phyloP scores from a whole-genome alignment of 2,113 vertebrate species.

The Chaetodon trifascialis region DNA sequence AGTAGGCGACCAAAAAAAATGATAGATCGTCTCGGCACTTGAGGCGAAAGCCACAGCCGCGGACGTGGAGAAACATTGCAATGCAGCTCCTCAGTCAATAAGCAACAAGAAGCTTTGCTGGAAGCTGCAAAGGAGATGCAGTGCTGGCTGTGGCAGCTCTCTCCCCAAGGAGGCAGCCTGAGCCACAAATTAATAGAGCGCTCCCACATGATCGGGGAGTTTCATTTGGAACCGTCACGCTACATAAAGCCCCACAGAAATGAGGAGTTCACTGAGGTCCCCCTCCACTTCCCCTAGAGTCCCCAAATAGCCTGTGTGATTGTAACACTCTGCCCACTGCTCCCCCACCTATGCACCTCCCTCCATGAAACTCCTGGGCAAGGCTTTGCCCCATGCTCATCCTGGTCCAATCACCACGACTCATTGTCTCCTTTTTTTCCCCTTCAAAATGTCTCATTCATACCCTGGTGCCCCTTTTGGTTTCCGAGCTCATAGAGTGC shows the following conservation, averaged over 20 bases:
- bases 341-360: slow-evolving; percentile 36
- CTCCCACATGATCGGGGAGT: slow-evolving; percentile 72
- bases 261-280: slow-evolving; percentile 68
- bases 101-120: slow-evolving; percentile 59
- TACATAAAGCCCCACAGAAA: slow-evolving; percentile 76
- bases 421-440: slow-evolving; percentile 18
- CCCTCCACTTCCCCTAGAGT: slow-evolving; percentile 58
- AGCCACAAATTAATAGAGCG: slow-evolving; percentile 81
- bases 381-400: slow-evolving; percentile 25
- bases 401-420: slow-evolving; percentile 23
- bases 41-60: slow-evolving; percentile 45
- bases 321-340: slow-evolving; percentile 50
- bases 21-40: slow-evolving; percentile 67
- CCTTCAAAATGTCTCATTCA: neutral
- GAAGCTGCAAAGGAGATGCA: slow-evolving; percentile 45
- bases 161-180: slow-evolving; percentile 70
- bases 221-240: slow-evolving; percentile 80
- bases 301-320: slow-evolving; percentile 74
- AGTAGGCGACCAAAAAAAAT: slow-evolving; percentile 53
- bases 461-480: neutral
- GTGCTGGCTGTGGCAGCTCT: slow-evolving; percentile 50
- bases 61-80: slow-evolving; percentile 60
- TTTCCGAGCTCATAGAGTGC: slow-evolving; percentile 10
- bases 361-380: neutral
- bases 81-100: slow-evolving; percentile 68